Conservation (phyloP, 2,113 vertebrate species). For the Montifringilla adamsi region DNA sequence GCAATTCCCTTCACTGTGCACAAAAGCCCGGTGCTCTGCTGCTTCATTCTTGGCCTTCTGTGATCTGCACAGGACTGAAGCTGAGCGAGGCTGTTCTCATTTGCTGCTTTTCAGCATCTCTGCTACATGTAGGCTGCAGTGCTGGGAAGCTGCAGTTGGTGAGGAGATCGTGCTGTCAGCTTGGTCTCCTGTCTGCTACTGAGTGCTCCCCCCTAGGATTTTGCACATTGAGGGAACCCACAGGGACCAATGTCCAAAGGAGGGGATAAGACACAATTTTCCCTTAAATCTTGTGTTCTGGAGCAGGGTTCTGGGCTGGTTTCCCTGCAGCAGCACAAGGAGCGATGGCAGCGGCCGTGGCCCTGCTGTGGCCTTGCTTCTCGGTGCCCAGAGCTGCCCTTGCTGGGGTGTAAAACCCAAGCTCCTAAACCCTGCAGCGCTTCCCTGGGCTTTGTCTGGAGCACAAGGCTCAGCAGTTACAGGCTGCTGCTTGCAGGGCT, state of each 20-base stretch:
- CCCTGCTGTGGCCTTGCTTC: background rate
- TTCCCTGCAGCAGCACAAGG: background rate
- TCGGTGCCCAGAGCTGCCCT: background rate
- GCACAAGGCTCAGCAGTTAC: background rate
- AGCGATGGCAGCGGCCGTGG: background rate
- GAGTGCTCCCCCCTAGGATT: background rate
- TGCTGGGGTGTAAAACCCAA: background rate
- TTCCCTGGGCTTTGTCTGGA: background rate
- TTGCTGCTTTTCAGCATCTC: background rate
- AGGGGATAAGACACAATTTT: background rate
- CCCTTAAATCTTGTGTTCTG: background rate
- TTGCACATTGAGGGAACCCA: background rate
- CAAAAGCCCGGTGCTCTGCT: background rate
- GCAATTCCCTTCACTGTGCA: background rate
- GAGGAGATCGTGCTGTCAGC: background rate
- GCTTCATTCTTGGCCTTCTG: background rate
- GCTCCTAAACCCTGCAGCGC: background rate
- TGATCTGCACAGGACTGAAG: background rate
- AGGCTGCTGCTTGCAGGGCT: background rate
- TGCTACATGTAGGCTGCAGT: background rate
- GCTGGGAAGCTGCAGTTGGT: background rate
- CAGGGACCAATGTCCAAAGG: background rate
- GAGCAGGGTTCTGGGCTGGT: background rate
- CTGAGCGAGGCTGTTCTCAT: rapidly evolving
- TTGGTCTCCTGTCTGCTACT: background rate